These are phyloP conservation scores for Chamaetylas fuelleborni DNA, from an alignment of 2,113 vertebrate species.

Conservation along the genomic window DNA sequence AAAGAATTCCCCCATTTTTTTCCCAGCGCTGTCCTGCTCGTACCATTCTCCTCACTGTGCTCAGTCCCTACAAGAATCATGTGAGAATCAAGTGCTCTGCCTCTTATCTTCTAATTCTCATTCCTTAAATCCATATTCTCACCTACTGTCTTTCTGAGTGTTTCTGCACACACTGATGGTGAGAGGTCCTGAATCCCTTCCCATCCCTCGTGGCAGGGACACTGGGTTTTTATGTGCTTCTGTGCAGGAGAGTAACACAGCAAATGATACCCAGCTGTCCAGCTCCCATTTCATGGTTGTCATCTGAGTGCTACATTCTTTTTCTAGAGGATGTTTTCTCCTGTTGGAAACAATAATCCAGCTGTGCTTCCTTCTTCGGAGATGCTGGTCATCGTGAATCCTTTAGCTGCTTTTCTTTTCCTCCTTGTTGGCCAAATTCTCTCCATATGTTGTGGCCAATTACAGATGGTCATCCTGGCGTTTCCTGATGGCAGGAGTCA, in stretches of 20 bases:
- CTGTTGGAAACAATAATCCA: neutral
- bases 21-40: neutral
- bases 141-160: neutral
- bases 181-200: neutral
- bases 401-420: conserved; percentile 18
- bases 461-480: conserved; percentile 47
- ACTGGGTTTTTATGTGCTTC: neutral
- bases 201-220: neutral
- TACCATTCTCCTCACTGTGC: neutral
- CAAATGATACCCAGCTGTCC: neutral
- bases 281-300: neutral
- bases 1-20: neutral
- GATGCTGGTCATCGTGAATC: neutral
- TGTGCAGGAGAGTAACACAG: neutral
- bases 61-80: neutral
- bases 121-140: neutral
- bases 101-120: neutral
- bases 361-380: conserved; percentile 1
- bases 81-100: neutral
- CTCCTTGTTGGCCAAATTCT: conserved; percentile 37
- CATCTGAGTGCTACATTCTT: neutral
- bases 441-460: conserved; percentile 42
- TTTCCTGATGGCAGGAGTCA: conserved; percentile 37
- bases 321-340: conserved; percentile 10
- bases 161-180: neutral